Conservation (phyloP, 2,797 vertebrate species). For the Synaphobranchus kaupii region DNA sequence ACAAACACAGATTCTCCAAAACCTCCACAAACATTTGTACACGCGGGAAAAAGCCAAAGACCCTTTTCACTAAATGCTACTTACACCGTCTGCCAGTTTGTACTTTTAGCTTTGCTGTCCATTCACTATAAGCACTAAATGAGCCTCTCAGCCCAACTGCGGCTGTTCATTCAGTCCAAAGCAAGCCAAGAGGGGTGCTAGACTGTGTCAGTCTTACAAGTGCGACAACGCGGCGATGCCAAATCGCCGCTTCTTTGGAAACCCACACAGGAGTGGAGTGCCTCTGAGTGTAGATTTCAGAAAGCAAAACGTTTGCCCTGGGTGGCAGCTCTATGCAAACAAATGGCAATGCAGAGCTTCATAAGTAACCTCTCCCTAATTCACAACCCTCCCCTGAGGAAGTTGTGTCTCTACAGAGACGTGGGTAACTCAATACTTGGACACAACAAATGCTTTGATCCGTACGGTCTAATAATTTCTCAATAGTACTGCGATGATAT, state of each 20-base stretch:
- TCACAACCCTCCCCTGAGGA: neutral
- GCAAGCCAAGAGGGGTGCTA: slow-evolving; percentile 24
- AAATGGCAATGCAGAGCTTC: neutral
- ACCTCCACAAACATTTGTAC: neutral
- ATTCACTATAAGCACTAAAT: slow-evolving; percentile 35
- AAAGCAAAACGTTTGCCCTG: neutral
- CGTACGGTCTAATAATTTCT: neutral
- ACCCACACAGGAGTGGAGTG: neutral
- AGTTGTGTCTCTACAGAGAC: neutral
- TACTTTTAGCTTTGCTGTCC: slow-evolving; percentile 31
- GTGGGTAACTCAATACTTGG: neutral
- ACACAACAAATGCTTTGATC: neutral
- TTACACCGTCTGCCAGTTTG: slow-evolving; percentile 32
- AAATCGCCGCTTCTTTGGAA: slow-evolving; percentile 15
- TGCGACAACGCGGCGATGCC: slow-evolving; percentile 18
- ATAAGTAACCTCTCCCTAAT: neutral
- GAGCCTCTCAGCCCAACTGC: neutral
- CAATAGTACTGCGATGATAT: neutral
- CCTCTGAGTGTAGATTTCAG: neutral
- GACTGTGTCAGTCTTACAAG: slow-evolving; percentile 33
- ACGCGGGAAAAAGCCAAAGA: neutral
- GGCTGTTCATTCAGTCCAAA: neutral
- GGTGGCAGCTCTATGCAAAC: neutral
- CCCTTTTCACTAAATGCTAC: slow-evolving; percentile 26
- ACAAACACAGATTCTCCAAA: neutral